Base-by-base conservation (phyloP, 2,113 vertebrate genomes). In the Hippocampus comes region DNA sequence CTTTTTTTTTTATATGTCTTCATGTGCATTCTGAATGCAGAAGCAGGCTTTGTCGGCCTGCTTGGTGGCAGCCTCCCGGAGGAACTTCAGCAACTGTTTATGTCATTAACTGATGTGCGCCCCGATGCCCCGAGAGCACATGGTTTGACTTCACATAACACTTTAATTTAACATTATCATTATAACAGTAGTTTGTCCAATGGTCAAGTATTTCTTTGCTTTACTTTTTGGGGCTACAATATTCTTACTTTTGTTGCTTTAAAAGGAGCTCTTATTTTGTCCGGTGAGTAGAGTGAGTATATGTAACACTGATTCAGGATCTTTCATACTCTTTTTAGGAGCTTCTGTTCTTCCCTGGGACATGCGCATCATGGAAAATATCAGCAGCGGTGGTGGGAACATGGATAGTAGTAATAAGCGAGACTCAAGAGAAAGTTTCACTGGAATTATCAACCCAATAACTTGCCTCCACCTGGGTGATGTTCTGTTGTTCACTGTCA, bases 381-480 rank as follows among this genome's bases (percentile, higher is more conserved):
- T 53, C 18, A 79, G 48, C 72, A 25, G 63, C 25, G 73, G 2
- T 67, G 66, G 4, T 0, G 34, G 21, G 10, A 61, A 17, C 27
- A 61, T 25, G 18, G 73, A 86, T 38, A 42, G 5, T 65, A 65
- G 7, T 65, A 83, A 30, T 73, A 84, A 15, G 46, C 7, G 25
- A 79, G 38, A 17, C 20, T 67, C 41, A 34, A 51, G 34, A 25
- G 53, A 6, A 41, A 34, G 25, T 49, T 30, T 20, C 4, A 68
- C 15, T 0, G 94, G 93, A 73, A 83, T 98, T 83, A 74, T 91
- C 67, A 98, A 96, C 72, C 96, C 96, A n/a, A 94, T 75, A 0
- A 17, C 86, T 0, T 98, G 95, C 84, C 89, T 96, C 74, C 80
- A 85, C 10, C 34, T 81, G 42, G 87, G 88, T 0, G 86, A 91